Conservation (phyloP, 2,797 vertebrate species). For the Paratrypauchen microcephalus region DNA sequence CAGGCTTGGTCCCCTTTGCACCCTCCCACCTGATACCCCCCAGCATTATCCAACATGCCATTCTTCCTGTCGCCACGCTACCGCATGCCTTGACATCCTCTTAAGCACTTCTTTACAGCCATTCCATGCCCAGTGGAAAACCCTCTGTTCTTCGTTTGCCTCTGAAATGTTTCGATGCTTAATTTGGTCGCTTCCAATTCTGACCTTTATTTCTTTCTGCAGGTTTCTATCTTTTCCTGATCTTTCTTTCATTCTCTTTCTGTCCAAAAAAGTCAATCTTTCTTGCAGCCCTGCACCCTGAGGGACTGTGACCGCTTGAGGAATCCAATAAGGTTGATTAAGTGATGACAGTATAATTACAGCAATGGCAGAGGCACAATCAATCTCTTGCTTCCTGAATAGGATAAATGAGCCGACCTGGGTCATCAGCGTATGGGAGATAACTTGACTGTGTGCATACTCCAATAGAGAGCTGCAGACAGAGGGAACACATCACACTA, state of each 20-base stretch:
- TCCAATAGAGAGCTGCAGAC: constrained; percentile 12
- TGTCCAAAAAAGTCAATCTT: constrained; percentile 69
- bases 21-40: constrained; percentile 44
- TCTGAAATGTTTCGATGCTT: constrained; percentile 49
- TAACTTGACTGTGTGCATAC: constrained; percentile 41
- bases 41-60: constrained; percentile 4
- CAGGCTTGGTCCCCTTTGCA: constrained; percentile 15
- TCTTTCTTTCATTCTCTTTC: constrained; percentile 36
- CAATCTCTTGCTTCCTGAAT: constrained; percentile 73
- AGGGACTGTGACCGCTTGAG: constrained; percentile 68
- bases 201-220: constrained; percentile 9
- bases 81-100: constrained; percentile 20
- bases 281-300: constrained; percentile 53
- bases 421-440: constrained; percentile 60
- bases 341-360: constrained; percentile 79
- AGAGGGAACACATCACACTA: constrained; percentile 24
- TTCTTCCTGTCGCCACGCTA: constrained; percentile 20
- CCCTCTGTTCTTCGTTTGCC: constrained; percentile 35
- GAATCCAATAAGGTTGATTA: constrained; percentile 78
- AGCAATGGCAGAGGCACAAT: constrained; percentile 66
- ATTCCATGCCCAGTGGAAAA: constrained; percentile 32
- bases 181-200: constrained; percentile 37
- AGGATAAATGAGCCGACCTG: constrained; percentile 67
- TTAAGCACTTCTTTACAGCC: constrained; percentile 27
- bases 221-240: constrained; percentile 22